A percentile compares a stretch with the other conserved stretches of the same genome.
These are phyloP conservation scores for Tetranychus urticae DNA, from an alignment of 1,140 invertebrate genomes.

Conservation along the genomic window DNA sequence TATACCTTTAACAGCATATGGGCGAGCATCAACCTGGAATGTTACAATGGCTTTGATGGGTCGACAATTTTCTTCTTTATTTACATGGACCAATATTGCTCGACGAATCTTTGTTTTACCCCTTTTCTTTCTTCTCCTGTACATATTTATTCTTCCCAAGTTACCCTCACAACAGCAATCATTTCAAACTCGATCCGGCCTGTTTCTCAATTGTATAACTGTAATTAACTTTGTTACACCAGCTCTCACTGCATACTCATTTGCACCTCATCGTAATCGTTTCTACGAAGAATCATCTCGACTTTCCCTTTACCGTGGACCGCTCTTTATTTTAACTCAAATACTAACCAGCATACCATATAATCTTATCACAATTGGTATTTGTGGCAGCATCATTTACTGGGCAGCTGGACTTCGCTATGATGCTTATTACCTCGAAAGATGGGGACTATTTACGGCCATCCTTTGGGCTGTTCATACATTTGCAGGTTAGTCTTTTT, in stretches of 20 bases:
- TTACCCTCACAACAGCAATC: slow-evolving; percentile 41
- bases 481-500: slow-evolving; percentile 22
- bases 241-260: slow-evolving; percentile 41
- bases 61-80: slow-evolving; percentile 13
- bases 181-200: slow-evolving; percentile 46
- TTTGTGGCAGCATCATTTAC: slow-evolving; percentile 40
- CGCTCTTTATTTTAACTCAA: slow-evolving; percentile 52
- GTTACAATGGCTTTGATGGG: slow-evolving; percentile 43
- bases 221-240: slow-evolving; percentile 45
- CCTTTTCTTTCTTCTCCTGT: slow-evolving; percentile 45
- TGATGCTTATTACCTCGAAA: slow-evolving; percentile 7
- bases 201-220: slow-evolving; percentile 53
- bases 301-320: slow-evolving; percentile 60
- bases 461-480: slow-evolving; percentile 32
- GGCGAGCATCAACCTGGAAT: slow-evolving; percentile 39
- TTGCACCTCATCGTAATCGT: slow-evolving; percentile 52
- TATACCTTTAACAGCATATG: slow-evolving; percentile 28
- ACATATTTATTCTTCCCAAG: slow-evolving; percentile 41
- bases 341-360: slow-evolving; percentile 51
- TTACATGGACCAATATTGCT: slow-evolving; percentile 41
- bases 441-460: slow-evolving; percentile 24
- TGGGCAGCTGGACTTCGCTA: slow-evolving; percentile 26
- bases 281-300: slow-evolving; percentile 62
- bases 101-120: slow-evolving; percentile 47
- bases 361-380: slow-evolving; percentile 39